Conservation (phyloP, 2,797 vertebrate species). For the Chiloscyllium punctatum region DNA sequence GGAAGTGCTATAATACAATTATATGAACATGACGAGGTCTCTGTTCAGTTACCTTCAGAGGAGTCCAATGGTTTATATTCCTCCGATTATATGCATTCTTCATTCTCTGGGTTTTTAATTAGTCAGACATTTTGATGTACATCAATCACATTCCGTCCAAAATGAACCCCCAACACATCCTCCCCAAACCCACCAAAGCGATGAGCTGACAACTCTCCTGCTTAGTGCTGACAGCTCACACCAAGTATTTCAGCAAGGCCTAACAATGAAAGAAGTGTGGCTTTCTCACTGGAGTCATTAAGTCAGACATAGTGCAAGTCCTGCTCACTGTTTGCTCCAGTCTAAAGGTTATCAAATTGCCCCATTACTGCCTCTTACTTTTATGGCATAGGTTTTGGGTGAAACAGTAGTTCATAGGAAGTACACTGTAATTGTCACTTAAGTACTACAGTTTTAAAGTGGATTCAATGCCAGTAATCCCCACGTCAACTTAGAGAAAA, state of each 20-base stretch:
- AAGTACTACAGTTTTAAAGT: neutral
- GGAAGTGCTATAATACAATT: conserved; percentile 80
- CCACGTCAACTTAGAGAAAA: neutral
- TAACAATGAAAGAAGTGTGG: neutral
- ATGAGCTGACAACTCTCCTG: neutral
- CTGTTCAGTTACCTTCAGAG: conserved; percentile 82
- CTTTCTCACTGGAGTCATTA: neutral
- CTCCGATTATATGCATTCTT: conserved; percentile 86
- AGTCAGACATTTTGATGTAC: conserved; percentile 67
- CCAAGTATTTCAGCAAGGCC: neutral
- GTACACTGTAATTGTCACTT: neutral
- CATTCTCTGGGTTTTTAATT: conserved; percentile 93
- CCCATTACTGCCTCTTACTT: neutral
- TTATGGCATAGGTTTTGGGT: neutral
- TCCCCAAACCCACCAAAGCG: neutral
- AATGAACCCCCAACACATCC: neutral
- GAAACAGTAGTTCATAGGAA: neutral
- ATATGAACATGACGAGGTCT: conserved; percentile 77
- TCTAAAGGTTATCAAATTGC: neutral
- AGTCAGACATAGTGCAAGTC: neutral
- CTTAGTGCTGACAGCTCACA: neutral
- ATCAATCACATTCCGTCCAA: neutral
- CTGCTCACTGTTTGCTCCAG: neutral
- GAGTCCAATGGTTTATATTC: conserved; percentile 89
- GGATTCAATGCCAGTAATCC: neutral